Base-by-base conservation (phyloP, 2,888 invertebrate species). In the Brenthis hecate region DNA sequence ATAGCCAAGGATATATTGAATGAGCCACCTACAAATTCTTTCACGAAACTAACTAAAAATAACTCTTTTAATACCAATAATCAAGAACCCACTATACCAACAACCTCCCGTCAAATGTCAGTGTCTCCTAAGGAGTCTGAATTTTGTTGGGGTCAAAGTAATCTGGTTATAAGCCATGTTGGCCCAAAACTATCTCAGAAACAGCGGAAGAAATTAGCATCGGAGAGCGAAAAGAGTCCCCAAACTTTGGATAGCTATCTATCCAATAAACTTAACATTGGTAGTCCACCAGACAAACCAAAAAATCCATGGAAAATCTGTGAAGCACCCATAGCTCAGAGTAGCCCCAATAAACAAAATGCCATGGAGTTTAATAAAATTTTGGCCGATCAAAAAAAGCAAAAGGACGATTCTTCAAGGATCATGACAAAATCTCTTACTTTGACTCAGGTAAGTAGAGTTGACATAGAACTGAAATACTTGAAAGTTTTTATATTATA, bases 361-460 rank as follows among this genome's bases (percentile, higher is more conserved):
- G 72, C 85, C 1, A 79, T 91, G 63, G 85, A 87, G 71, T 92
- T 92, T 68, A 85, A 91, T 74, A 86, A 92, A 72, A 97, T 97
- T 72, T 89, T 97, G 64, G 94, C 94, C 14, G 96, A 96, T 76
- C 97, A 97, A 84, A 94, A 93, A 76, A 94, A 95, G 66, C 96
- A 96, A 80, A 95, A 94, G 72, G 96, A 96, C 73, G 95, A 96
- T 78, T 94, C 94, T 73, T 94, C 95, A 2, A 95, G 95, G 80
- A 95, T 96, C 77, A 94, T 94, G 81, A 95, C 95, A 8, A 97
- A 97, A 83, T 94, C 96, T 0, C 89, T 97, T 32, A 86, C 90
- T 68, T 89, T 96, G 74, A 97, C 97, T 16, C 97, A 97, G 94
- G 97, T 96, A 90, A 68, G 13, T 60, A 14, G 1, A 36, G 6